A percentile compares a stretch with the other conserved stretches of the same genome.
Conservation (phyloP, 37 sponge, comb jelly and placozoan genomes). For the Bolinopsis microptera region DNA sequence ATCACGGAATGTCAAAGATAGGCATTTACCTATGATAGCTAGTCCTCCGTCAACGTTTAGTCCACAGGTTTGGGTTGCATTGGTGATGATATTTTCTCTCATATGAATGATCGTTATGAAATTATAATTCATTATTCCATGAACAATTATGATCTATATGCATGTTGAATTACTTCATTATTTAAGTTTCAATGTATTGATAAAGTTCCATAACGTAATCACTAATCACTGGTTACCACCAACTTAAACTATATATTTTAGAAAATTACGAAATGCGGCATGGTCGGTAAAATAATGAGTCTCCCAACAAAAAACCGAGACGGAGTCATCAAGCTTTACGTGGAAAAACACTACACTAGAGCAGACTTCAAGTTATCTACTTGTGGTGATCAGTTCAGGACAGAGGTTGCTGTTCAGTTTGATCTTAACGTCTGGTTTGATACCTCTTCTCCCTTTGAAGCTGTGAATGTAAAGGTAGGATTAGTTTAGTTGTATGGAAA, state of each 20-base stretch:
- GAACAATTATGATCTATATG: too few relatives aligned
- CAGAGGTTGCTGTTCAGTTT: not conserved
- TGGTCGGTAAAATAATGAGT: not conserved
- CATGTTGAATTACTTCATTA: too few relatives aligned
- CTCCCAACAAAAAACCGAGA: not conserved
- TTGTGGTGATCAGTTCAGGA: too few relatives aligned
- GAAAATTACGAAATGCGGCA: not conserved
- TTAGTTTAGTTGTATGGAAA: too few relatives aligned
- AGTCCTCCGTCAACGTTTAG: not conserved
- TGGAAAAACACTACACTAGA: not conserved
- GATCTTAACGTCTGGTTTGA: conserved; percentile 28
- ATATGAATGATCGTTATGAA: too few relatives aligned
- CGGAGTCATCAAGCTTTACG: not conserved
- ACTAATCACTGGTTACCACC: too few relatives aligned
- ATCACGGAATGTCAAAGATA: not conserved
- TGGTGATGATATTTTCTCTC: too few relatives aligned
- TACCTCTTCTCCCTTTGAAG: not conserved
- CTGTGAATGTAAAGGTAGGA: not conserved
- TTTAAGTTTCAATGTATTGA: too few relatives aligned
- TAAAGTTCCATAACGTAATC: too few relatives aligned
- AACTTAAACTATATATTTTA: not conserved
- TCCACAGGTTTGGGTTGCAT: not conserved
- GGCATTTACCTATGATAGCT: not conserved
- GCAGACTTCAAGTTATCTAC: not conserved
- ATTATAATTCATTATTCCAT: too few relatives aligned